Conservation (phyloP, 2,888 invertebrate genomes). For the Dorcus hopei region DNA sequence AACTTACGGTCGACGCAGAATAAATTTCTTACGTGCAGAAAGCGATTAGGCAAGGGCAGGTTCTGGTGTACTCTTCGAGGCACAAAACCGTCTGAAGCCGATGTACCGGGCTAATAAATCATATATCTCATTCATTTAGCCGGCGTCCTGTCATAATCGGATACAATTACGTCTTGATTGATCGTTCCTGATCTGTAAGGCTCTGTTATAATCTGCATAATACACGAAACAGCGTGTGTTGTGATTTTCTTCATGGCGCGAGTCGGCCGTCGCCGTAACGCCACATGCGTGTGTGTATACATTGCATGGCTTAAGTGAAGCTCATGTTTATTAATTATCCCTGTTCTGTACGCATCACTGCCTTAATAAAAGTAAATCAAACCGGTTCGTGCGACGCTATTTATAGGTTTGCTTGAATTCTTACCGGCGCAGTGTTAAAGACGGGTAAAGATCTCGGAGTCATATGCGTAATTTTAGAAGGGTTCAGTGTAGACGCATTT, state of each 20-base stretch:
- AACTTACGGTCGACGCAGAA: too few relatives aligned
- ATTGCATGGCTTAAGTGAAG: constrained; percentile 7
- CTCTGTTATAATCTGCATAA: neutral
- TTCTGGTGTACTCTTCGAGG: too few relatives aligned
- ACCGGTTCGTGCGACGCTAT: constrained; percentile 20
- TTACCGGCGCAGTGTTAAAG: neutral
- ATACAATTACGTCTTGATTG: constrained; percentile 10
- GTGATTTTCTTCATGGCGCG: neutral
- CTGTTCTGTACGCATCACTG: constrained; percentile 18
- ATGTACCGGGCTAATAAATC: too few relatives aligned
- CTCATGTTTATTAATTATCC: constrained; percentile 21
- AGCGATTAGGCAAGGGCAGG: too few relatives aligned
- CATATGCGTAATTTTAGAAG: too few relatives aligned
- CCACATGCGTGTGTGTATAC: neutral
- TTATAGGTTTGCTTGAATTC: constrained; percentile 18
- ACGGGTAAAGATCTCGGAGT: too few relatives aligned
- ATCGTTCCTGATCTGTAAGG: constrained; percentile 7
- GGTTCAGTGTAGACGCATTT: too few relatives aligned
- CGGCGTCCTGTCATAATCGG: neutral
- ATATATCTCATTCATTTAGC: too few relatives aligned
- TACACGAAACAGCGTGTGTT: neutral
- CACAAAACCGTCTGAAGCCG: too few relatives aligned
- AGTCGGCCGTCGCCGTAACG: constrained; percentile 1
- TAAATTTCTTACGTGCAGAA: too few relatives aligned
- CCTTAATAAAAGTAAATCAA: constrained; percentile 20